phyloP scores from a whole-genome alignment of 2,797 vertebrate species.

The Anableps anableps region DNA sequence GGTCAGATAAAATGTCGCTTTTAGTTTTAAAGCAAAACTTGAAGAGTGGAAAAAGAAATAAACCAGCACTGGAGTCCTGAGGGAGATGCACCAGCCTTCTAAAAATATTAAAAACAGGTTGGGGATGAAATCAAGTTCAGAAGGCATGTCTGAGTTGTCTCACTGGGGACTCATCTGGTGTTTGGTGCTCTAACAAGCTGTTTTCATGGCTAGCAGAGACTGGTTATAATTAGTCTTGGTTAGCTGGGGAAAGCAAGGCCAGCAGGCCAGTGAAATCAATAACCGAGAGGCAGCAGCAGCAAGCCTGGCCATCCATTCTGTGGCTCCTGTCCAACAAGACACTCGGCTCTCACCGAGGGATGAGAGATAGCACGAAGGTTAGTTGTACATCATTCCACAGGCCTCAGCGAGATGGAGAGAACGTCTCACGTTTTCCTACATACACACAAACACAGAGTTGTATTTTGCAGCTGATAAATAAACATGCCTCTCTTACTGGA shows the following conservation, averaged over 20 bases:
- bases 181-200: constrained; percentile 15
- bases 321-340: constrained; percentile 65
- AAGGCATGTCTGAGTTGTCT: constrained; percentile 12
- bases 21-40: constrained; percentile 9
- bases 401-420: constrained; percentile 39
- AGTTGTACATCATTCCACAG: constrained; percentile 63
- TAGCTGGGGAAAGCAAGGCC: constrained; percentile 58
- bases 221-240: constrained; percentile 71
- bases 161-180: constrained; percentile 11
- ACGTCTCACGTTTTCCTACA: constrained; percentile 22
- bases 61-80: background rate
- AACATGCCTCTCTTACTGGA: constrained; percentile 55
- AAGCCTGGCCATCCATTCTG: constrained; percentile 69
- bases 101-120: background rate
- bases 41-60: background rate
- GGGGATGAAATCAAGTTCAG: background rate
- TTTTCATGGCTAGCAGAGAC: constrained; percentile 42
- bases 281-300: constrained; percentile 48
- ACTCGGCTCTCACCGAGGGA: constrained; percentile 60
- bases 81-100: background rate
- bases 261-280: constrained; percentile 72
- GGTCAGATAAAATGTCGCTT: background rate
- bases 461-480: constrained; percentile 54
- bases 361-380: constrained; percentile 62
- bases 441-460: constrained; percentile 4